These are phyloP conservation scores for Eira barbara DNA, from an alignment of 2,113 vertebrate genomes.

Conservation along the genomic window DNA sequence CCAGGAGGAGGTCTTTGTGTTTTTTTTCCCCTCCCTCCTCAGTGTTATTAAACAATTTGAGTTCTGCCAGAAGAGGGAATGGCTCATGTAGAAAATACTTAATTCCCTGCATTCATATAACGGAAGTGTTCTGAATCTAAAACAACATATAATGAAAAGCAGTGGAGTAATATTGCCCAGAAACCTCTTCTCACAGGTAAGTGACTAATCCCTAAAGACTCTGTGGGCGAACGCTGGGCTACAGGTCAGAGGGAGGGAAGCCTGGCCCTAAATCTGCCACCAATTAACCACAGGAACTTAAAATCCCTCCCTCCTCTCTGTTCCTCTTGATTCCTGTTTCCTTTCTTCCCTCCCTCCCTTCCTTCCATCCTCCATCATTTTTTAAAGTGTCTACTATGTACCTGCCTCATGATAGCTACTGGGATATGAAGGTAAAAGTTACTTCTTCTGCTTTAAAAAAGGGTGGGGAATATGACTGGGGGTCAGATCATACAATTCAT, in stretches of 20 bases:
- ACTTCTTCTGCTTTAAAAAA: neutral
- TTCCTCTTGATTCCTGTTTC: too few relatives aligned
- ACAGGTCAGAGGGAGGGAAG: neutral
- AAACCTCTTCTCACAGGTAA: neutral
- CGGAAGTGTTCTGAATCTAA: constrained; percentile 45
- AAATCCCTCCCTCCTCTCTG: neutral
- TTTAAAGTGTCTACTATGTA: neutral
- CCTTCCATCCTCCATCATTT: neutral
- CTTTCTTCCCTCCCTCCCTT: neutral
- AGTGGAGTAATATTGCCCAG: neutral
- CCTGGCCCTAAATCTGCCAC: neutral
- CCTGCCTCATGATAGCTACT: neutral
- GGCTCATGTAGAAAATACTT: constrained; percentile 49
- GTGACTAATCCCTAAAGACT: neutral
- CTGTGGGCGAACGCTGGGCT: neutral
- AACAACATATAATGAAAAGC: constrained; percentile 36
- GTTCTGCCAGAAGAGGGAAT: constrained; percentile 20
- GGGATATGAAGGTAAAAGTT: neutral
- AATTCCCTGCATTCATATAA: constrained; percentile 32
- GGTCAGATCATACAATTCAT: neutral
- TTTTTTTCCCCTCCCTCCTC: neutral
- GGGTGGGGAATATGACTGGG: neutral
- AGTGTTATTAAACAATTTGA: constrained; percentile 49
- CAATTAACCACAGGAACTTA: neutral
- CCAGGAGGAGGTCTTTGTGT: neutral